Evolutionary conservation across 2,113 vertebrate genomes (phyloP), one percentile per base, ranked within the genome.

Genomic region (Trichechus manatus): DNA sequence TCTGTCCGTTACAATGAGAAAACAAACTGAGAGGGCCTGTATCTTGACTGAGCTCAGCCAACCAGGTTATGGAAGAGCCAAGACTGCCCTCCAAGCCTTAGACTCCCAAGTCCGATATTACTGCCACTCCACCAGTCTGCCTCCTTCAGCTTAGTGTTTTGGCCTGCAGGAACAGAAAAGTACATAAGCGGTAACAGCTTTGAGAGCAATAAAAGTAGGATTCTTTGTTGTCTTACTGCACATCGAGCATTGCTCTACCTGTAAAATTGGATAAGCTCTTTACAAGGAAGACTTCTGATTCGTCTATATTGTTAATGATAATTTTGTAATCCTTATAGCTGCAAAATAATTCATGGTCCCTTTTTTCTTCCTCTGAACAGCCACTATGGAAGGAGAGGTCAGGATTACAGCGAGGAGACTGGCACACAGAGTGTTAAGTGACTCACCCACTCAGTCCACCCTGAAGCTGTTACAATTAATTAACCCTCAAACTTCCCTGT

Each of bases 351-450:
- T 97, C 72, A 89, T 27, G 66, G 66, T 86, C 92, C 70, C 93
- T 96, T 95, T 97, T 96, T 87, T 93, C 80, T 95, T 94, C 93
- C 90, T 91, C 78, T 89, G 78, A 96, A 97, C 97, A 94, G 96
- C 96, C 95, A 82, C 95, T 94, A 23, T 97, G 97, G 96, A 97
- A 97, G 93, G 96, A 97, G 93, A 84, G 97, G 93, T 95, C 94
- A 96, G 97, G 81, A 94, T 97, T 92, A 93, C 89, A 95, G 87
- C 93, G 77, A 97, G 95, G 94, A 97, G 89, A 80, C 89, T 31
- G 87, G 77, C 91, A 91, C 74, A 87, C 85, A 95, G 80, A 94
- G 81, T 92, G 86, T 96, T 97, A 95, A 94, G 77, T 89, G 95
- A 88, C 84, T 74, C 25, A 96, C 94, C 89, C 97, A 86, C 84